Evolutionary conservation across 1,140 invertebrate genomes (phyloP).

Genomic region (Batillaria attramentaria): DNA sequence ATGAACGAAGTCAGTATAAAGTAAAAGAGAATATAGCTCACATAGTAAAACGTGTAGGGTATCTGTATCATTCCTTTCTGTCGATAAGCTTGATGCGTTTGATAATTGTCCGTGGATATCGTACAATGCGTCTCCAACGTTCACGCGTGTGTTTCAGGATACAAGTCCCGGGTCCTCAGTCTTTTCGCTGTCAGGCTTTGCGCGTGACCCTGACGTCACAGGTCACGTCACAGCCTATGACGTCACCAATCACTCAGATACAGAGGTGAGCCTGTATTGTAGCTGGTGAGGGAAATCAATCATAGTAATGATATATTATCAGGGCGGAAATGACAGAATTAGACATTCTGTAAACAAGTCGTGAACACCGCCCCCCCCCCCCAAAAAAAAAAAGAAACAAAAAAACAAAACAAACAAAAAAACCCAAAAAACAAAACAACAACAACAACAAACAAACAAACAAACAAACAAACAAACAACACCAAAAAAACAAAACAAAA

Average conservation of each 20-base stretch:
- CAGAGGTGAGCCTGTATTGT: constrained; percentile 18
- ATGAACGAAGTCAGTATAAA: too few relatives aligned
- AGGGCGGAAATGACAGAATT: neutral
- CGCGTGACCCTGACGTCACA: constrained; percentile 33
- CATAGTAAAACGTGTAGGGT: neutral
- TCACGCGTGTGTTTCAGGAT: constrained; percentile 15
- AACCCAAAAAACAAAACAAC: too few relatives aligned
- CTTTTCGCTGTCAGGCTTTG: constrained; percentile 21
- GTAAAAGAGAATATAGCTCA: too few relatives aligned
- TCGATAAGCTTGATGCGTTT: neutral
- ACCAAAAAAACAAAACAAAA: too few relatives aligned
- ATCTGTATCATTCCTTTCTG: neutral
- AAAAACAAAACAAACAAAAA: too few relatives aligned
- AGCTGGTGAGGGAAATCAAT: neutral
- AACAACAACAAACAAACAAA: too few relatives aligned
- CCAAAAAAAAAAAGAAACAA: too few relatives aligned
- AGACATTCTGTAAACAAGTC: neutral
- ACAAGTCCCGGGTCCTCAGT: constrained; percentile 18
- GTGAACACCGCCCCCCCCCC: too few relatives aligned
- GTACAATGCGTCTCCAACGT: neutral
- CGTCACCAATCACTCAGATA: constrained; percentile 10
- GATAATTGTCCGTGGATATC: neutral
- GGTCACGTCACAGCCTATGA: constrained; percentile 29
- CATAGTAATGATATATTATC: neutral
- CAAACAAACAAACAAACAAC: too few relatives aligned